A percentile compares a stretch with the other conserved stretches of the same genome.
Conservation (phyloP, 1,140 invertebrate species). For the Drosophila subobscura region DNA sequence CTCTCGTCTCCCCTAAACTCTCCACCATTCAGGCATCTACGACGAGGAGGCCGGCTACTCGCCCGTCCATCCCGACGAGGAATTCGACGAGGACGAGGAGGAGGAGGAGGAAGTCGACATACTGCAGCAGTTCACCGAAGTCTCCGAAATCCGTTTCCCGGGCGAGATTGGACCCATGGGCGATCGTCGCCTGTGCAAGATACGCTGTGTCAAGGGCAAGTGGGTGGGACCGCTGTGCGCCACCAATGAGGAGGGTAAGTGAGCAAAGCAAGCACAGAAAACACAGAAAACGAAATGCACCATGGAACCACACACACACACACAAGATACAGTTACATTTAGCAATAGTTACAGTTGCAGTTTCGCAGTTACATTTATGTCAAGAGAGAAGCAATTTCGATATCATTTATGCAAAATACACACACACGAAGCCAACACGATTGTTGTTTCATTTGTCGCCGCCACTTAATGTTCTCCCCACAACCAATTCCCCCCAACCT, state of each 20-base stretch:
- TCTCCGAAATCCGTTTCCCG: constrained; percentile 87
- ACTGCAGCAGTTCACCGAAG: constrained; percentile 80
- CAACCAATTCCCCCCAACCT: constrained; percentile 1
- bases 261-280: constrained; percentile 19
- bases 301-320: constrained; percentile 18
- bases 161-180: constrained; percentile 88
- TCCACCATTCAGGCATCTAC: constrained; percentile 63
- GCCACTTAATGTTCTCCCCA: constrained; percentile 14
- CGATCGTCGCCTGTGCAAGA: constrained; percentile 89
- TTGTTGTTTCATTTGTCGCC: constrained; percentile 51
- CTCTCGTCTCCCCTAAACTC: constrained; percentile 20
- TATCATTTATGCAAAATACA: constrained; percentile 64
- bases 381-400: constrained; percentile 48
- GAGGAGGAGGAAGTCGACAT: constrained; percentile 81
- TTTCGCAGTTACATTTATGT: constrained; percentile 28
- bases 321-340: constrained; percentile 39
- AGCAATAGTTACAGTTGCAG: constrained; percentile 26
- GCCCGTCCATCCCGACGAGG: constrained; percentile 75
- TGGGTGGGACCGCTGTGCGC: constrained; percentile 91
- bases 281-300: constrained; percentile 21
- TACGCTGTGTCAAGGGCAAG: constrained; percentile 91
- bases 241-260: constrained; percentile 84
- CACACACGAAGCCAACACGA: constrained; percentile 39
- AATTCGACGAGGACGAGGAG: constrained; percentile 79
- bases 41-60: constrained; percentile 78